Evolutionary conservation across 2,113 vertebrate genomes (phyloP), one percentile per base, ranked within the genome.

Genomic region (Anolis carolinensis): DNA sequence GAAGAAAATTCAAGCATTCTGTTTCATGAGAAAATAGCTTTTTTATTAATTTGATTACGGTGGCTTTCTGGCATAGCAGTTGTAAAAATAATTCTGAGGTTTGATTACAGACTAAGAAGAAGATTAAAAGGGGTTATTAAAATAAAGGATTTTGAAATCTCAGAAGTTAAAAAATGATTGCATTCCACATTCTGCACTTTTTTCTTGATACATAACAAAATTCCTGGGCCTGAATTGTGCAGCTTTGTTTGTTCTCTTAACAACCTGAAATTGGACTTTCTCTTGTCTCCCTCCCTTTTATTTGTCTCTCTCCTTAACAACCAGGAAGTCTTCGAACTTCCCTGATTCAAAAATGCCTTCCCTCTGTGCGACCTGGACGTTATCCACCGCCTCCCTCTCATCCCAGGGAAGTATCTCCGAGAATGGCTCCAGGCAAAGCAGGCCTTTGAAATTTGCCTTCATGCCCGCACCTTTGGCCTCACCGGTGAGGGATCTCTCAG

Each of bases 301-400:
- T 81, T 65, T 81, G 71, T 7, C 27, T 79, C n/a, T 81, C 65
- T 91, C 83, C 36, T 6, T 11, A 87, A 87, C 77, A 55, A 73
- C 20, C 92, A 97, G 96, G 95, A 97, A 95, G 91, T 86, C 92
- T 30, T 89, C 95, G 0, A 94, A 79, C 23, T 89, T 92, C 70
- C 71, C 95, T 0, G 95, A 96, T 68, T 78, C 95, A 0, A 95
- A 94, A 90, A 89, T 89, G 65, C 94, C 96, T 39, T 91, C 94
- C 63, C 90, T 96, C 85, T 95, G 91, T 0, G 10, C 96, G 86
- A 90, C 96, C 0, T 97, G 97, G 96, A 96, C 95, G 0, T 94
- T 97, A 2, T 95, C 96, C 0, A 96, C 93, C 81, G 84, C 96
- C 14, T 97, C 97, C 0, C 93, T 97, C 81, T 96, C 97, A 7